A percentile compares a stretch with the other conserved stretches of the same genome.
Evolutionary conservation across 1,140 invertebrate genomes (phyloP).

Genomic region (Pseudomyrmex dendroicus): DNA sequence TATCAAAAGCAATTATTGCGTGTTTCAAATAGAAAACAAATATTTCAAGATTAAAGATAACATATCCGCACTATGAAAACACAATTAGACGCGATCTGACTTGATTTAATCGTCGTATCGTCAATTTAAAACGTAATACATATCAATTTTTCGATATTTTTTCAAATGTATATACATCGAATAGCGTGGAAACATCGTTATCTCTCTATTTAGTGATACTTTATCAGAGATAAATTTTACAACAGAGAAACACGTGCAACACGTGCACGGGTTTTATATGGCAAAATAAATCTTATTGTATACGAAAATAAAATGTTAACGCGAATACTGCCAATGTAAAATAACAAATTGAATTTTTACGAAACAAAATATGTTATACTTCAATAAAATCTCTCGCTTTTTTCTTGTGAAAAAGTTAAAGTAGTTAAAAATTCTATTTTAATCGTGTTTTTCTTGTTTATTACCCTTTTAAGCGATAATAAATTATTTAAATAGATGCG

Average conservation of each 20-base stretch:
- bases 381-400: too few species aligned
- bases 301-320: too few species aligned
- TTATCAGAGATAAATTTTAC: background rate
- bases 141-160: constrained; percentile 33
- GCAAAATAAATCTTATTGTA: background rate
- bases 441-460: too few species aligned
- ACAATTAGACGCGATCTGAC: background rate
- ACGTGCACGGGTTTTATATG: background rate
- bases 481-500: too few species aligned
- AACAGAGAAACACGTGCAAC: background rate
- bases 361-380: too few species aligned
- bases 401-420: too few species aligned
- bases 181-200: constrained; percentile 2
- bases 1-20: constrained; percentile 24
- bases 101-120: constrained; percentile 19
- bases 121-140: background rate
- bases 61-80: background rate
- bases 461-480: too few species aligned
- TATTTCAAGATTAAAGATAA: constrained; percentile 25
- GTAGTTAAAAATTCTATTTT: too few species aligned
- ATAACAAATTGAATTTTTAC: too few species aligned
- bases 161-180: background rate
- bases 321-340: too few species aligned
- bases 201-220: background rate
- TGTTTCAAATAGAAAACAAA: constrained; percentile 14